These are phyloP conservation scores for Microcebus jonahi DNA, from an alignment of 2,113 vertebrate species.

Conservation along the genomic window DNA sequence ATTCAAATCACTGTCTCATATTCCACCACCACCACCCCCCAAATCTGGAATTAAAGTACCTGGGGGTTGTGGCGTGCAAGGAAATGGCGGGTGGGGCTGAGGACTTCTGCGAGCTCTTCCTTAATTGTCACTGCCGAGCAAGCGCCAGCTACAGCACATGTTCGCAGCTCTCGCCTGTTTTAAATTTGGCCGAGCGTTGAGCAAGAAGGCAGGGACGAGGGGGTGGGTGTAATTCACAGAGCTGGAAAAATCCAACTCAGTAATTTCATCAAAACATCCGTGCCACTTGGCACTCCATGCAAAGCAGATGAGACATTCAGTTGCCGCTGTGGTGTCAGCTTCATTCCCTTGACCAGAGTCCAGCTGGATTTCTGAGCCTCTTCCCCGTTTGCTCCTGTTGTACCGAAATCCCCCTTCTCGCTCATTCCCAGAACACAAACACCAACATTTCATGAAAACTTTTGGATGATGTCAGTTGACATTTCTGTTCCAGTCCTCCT, in stretches of 20 bases:
- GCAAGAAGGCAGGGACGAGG: background rate
- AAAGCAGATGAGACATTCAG: background rate
- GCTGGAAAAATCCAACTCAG: background rate
- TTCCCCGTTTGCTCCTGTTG: background rate
- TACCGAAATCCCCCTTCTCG: background rate
- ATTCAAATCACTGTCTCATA: background rate
- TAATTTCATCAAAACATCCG: background rate
- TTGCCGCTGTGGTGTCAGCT: accelerated
- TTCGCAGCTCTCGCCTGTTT: background rate
- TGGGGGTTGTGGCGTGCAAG: background rate
- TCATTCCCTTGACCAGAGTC: background rate
- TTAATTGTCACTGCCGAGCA: background rate
- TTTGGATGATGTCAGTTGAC: background rate
- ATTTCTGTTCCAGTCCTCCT: background rate
- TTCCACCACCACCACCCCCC: background rate
- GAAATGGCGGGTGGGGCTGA: background rate
- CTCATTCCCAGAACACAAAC: background rate
- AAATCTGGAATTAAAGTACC: background rate
- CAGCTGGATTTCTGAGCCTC: background rate
- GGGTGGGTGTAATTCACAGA: background rate
- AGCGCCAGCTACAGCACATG: background rate
- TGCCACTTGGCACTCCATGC: accelerated
- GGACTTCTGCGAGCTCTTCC: background rate
- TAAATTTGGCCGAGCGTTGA: background rate
- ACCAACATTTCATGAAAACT: background rate